Base-by-base conservation (phyloP, 2,888 invertebrate species). In the Sphaerophoria rueppellii region DNA sequence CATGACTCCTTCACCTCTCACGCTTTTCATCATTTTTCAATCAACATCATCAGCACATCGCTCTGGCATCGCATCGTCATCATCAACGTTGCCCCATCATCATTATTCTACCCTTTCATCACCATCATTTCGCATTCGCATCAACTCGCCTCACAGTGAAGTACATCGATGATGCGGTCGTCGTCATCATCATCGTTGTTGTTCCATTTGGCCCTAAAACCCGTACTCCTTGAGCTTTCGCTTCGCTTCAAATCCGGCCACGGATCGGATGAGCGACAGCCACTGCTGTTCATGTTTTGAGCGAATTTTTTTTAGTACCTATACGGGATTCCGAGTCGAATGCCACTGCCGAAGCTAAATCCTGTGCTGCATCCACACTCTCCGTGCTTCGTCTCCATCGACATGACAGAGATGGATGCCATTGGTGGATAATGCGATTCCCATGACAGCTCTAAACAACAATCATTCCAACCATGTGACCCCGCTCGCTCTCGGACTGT, bases 371-470 rank as follows among this genome's bases (percentile, higher is more conserved):
- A 35, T 52, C 37, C 50, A 16, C 35, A 63, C 43, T 75, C 40
- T 54, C 9, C 24, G 37, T 48, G 14, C 24, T 24, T 48, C 48
- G 14, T 63, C 11, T 65, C 50, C 54, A 40, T n/a, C 76, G 60
- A 81, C 43, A 63, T 85, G 85, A 81, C 85, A 85, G 85, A 85
- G 85, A 85, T 85, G 85, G 85, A 85, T 85, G 54, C 85, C 85
- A 85, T 85, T 85, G 85, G 85, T 85, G 85, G 85, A 85, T 85
- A 85, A 85, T 85, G 85, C 81, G 77, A 85, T 85, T 85, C 85
- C 81, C 85, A 85, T 85, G 85, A 85, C 85, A 81, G 85, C 81
- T 81, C 85, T 76, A 81, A 80, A 81, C 85, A 85, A 81, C 81
- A 80, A 85, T 80, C 80, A 76, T 76, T 63, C 73, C 65, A 43